Conservation (phyloP, 1,140 invertebrate species). For the Camponotus floridanus region DNA sequence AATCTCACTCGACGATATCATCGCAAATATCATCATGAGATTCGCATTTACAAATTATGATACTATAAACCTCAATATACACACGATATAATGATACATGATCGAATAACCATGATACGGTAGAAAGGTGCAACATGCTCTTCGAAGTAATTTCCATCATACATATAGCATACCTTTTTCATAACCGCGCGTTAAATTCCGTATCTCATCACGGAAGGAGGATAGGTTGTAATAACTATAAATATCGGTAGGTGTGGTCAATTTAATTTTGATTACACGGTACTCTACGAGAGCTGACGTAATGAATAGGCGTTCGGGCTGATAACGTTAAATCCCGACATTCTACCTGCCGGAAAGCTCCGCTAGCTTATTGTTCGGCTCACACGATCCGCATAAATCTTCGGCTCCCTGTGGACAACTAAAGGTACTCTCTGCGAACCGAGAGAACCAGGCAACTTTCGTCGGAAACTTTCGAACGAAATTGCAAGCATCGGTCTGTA, state of each 20-base stretch:
- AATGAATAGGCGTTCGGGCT: slow-evolving; percentile 58
- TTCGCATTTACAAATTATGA: background rate
- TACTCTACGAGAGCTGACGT: slow-evolving; percentile 23
- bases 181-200: background rate
- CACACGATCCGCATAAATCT: slow-evolving; percentile 51
- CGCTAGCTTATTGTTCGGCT: slow-evolving; percentile 55
- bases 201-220: slow-evolving; percentile 30
- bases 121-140: background rate
- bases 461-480: slow-evolving; percentile 56
- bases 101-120: background rate
- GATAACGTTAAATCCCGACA: slow-evolving; percentile 51
- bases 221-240: slow-evolving; percentile 54
- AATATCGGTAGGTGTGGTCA: slow-evolving; percentile 52
- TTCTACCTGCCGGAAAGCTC: slow-evolving; percentile 47
- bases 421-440: slow-evolving; percentile 42
- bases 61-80: background rate
- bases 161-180: slow-evolving; percentile 9
- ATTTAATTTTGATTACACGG: slow-evolving; percentile 60
- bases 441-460: slow-evolving; percentile 51
- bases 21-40: background rate
- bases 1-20: background rate
- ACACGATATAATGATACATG: background rate
- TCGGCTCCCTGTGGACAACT: slow-evolving; percentile 53
- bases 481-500: slow-evolving; percentile 58
- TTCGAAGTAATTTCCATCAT: slow-evolving; percentile 31